Evolutionary conservation across 2,888 invertebrate species (phyloP), one percentile per base, ranked within the genome.

Genomic region (Pheosia tremula): DNA sequence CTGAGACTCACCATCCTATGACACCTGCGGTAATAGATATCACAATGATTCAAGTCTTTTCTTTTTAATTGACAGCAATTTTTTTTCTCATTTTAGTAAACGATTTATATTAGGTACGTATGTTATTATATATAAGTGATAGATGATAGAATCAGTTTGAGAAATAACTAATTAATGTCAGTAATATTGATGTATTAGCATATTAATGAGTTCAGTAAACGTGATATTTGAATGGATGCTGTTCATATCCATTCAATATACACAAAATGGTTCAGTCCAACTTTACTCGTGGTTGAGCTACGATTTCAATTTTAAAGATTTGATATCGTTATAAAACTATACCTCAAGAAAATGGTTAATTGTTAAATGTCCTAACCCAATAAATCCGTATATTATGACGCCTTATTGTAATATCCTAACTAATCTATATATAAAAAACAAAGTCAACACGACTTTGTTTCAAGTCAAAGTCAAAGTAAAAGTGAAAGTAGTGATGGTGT

Each of bases 31-130:
- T 56, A 39, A 5, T 45, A 9, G 56, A 45, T 43, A 56, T 11
- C 11, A 56, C 41, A n/a, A 56, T 45, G 36, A 45, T 36, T 54
- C 4, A 13, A 36, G 55, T 45, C 38, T 56, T 56, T 56, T n/a
- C n/a, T n/a, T 45, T 56, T 36, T 24, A 36, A 36, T 56, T 45
- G 56, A 45, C 45, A 56, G 43, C 45, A 24, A 45, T 4, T 45
- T 36, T 36, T 36, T 56, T 9, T 41, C 37, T 37, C 11, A 39
- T 55, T 55, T 6, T n/a, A 4, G 38, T 38, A 55, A 39, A n/a
- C 13, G 36, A 55, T 52, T 0, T 24, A 24, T 3, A 10, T 47
- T 24, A 50, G 50, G 24, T 50, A 50, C 47, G 5, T 55, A 55
- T 39, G 0, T 9, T n/a, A 5, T 39, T 24, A 24, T 24, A 24